phyloP scores from a whole-genome alignment of 2,113 vertebrate genomes.

The Lethenteron reissneri region DNA sequence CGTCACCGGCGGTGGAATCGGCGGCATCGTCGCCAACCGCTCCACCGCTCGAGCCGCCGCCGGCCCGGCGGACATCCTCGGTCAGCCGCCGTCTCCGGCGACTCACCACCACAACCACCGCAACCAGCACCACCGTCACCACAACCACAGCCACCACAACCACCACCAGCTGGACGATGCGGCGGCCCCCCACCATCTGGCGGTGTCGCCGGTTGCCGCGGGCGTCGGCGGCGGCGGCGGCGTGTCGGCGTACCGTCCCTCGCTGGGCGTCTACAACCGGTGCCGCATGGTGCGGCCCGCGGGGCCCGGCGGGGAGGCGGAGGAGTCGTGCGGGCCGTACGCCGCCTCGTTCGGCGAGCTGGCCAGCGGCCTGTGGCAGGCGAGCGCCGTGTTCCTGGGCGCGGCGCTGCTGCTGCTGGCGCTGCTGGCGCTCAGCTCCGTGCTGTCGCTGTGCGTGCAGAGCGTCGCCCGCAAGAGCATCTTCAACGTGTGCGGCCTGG shows the following conservation, averaged over 20 bases:
- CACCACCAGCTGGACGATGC: too few relatives aligned
- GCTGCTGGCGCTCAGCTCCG: slow-evolving; percentile 54
- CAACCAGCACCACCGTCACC: too few relatives aligned
- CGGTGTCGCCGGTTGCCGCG: slow-evolving; percentile 11
- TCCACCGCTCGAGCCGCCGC: background rate
- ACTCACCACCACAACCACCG: too few relatives aligned
- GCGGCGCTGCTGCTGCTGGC: slow-evolving; percentile 58
- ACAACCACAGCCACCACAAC: too few relatives aligned
- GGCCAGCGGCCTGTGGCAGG: slow-evolving; percentile 90
- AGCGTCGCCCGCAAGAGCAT: slow-evolving; percentile 92
- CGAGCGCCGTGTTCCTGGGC: slow-evolving; percentile 67
- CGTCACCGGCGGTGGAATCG: slow-evolving; percentile 8
- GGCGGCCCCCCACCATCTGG: too few relatives aligned
- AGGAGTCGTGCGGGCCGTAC: slow-evolving; percentile 58
- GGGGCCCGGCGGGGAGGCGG: slow-evolving; percentile 27
- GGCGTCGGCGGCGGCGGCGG: slow-evolving; percentile 8
- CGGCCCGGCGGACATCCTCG: too few relatives aligned
- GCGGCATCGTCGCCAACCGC: slow-evolving; percentile 8
- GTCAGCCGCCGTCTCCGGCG: too few relatives aligned
- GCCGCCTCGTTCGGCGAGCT: slow-evolving; percentile 61
- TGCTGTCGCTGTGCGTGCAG: slow-evolving; percentile 87
- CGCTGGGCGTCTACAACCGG: slow-evolving; percentile 60
- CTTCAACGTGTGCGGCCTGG: slow-evolving; percentile 84
- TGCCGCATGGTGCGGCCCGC: slow-evolving; percentile 36
- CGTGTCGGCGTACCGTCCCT: slow-evolving; percentile 26